phyloP scores from a whole-genome alignment of 2,797 vertebrate species.

The Paedocypris micromegethes region DNA sequence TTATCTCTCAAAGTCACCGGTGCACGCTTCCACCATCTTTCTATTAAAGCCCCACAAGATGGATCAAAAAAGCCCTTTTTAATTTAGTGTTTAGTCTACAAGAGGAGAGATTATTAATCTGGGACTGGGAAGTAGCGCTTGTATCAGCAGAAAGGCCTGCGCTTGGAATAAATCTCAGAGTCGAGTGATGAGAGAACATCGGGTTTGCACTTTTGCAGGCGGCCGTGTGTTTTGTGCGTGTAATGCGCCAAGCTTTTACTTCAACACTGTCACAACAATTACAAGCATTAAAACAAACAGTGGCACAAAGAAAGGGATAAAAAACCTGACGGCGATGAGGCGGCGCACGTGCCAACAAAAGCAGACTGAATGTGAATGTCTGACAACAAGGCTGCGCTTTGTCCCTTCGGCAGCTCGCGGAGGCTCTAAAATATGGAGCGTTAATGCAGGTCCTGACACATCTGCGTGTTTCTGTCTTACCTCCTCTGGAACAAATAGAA shows the following conservation, averaged over 20 bases:
- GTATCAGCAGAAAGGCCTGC: conserved; percentile 67
- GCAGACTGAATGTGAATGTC: conserved; percentile 57
- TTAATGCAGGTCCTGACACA: conserved; percentile 71
- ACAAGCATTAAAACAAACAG: conserved; percentile 51
- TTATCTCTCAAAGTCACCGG: conserved; percentile 71
- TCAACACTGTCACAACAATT: conserved; percentile 51
- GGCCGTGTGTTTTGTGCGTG: conserved; percentile 62
- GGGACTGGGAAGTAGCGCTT: conserved; percentile 54
- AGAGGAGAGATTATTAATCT: conserved; percentile 71
- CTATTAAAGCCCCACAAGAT: conserved; percentile 30
- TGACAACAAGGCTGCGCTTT: conserved; percentile 60
- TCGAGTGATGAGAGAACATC: conserved; percentile 45
- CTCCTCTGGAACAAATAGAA: conserved; percentile 50
- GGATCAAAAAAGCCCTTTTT: conserved; percentile 66
- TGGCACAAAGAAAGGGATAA: conserved; percentile 34
- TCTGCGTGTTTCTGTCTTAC: conserved; percentile 54
- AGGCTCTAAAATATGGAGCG: conserved; percentile 74
- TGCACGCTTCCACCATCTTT: conserved; percentile 53
- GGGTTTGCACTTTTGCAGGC: conserved; percentile 3
- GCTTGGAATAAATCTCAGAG: conserved; percentile 63
- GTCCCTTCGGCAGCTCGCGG: conserved; percentile 54
- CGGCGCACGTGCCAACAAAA: conserved; percentile 52
- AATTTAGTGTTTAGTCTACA: conserved; percentile 80
- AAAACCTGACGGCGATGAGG: conserved; percentile 34
- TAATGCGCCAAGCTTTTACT: conserved; percentile 45